Percentiles rank a stretch among this genome's conserved stretches.
These are phyloP conservation scores for Ceyx melanurus DNA, from an alignment of 2,113 vertebrate genomes.

Conservation along the genomic window DNA sequence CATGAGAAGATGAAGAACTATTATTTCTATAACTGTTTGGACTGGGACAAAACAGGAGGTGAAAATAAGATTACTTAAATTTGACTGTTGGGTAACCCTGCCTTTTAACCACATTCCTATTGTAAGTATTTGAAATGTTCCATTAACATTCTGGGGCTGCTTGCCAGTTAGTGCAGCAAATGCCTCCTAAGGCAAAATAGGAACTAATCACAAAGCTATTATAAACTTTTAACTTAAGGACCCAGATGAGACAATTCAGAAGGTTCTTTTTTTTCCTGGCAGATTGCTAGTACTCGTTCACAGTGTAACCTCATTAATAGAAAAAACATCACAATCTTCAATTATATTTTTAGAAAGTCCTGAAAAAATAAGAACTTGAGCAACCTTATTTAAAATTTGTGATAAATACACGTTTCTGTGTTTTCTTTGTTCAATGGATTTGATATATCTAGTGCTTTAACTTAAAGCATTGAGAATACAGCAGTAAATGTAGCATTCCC, in stretches of 20 bases:
- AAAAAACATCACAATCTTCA: background rate
- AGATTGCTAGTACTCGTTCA: background rate
- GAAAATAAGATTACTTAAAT: background rate
- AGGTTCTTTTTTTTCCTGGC: background rate
- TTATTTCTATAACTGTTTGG: constrained; percentile 20
- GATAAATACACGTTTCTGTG: background rate
- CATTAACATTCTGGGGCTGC: background rate
- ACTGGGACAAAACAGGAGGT: constrained; percentile 9
- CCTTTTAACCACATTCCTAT: background rate
- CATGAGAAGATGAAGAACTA: constrained; percentile 25
- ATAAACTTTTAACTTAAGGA: background rate
- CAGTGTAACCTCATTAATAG: background rate
- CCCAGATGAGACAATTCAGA: background rate
- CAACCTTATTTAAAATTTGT: background rate
- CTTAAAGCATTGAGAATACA: background rate
- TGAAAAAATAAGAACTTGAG: background rate
- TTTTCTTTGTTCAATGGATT: background rate
- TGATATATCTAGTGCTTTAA: background rate
- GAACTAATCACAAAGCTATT: background rate
- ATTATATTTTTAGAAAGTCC: background rate
- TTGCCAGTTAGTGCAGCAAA: background rate
- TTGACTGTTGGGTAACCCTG: background rate
- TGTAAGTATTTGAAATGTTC: background rate
- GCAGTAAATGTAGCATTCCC: background rate
- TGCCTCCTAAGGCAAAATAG: background rate